A percentile compares a stretch with the other conserved stretches of the same genome.
These are phyloP conservation scores for Chlorops oryzae DNA, from an alignment of 1,140 invertebrate species.

Conservation along the genomic window DNA sequence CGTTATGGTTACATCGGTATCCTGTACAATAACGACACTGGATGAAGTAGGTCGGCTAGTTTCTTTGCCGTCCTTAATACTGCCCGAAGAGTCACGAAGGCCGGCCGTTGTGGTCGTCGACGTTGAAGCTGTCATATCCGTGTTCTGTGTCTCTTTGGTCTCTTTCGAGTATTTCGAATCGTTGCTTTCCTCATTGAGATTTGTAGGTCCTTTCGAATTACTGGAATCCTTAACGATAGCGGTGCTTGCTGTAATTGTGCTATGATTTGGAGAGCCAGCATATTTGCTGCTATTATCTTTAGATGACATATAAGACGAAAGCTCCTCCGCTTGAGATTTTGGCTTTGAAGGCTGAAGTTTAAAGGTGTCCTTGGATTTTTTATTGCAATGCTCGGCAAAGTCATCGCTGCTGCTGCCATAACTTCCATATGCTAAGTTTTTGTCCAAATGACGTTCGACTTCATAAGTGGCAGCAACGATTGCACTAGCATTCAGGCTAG, in stretches of 20 bases:
- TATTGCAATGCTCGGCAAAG: slow-evolving; percentile 23
- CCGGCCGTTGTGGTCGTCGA: slow-evolving; percentile 33
- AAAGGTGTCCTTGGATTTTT: slow-evolving; percentile 14
- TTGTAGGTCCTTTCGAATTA: slow-evolving; percentile 46
- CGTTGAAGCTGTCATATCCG: too few relatives aligned
- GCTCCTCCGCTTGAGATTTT: too few relatives aligned
- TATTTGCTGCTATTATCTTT: too few relatives aligned
- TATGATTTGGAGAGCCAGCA: neutral
- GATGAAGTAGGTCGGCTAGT: slow-evolving; percentile 45
- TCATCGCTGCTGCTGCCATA: slow-evolving; percentile 50
- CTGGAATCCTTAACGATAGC: slow-evolving; percentile 23
- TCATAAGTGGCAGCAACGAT: slow-evolving; percentile 89
- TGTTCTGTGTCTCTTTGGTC: slow-evolving; percentile 56
- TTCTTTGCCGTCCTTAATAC: slow-evolving; percentile 39
- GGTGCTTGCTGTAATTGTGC: slow-evolving; percentile 7
- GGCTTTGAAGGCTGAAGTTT: too few relatives aligned
- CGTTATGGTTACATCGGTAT: slow-evolving; percentile 79
- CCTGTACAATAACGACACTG: slow-evolving; percentile 67
- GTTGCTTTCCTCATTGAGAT: slow-evolving; percentile 41
- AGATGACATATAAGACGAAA: too few relatives aligned
- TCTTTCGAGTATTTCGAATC: slow-evolving; percentile 52
- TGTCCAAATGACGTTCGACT: slow-evolving; percentile 53
- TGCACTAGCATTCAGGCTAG: slow-evolving; percentile 84
- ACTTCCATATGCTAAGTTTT: slow-evolving; percentile 37
- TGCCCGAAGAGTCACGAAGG: slow-evolving; percentile 35